A percentile compares a stretch with the other conserved stretches of the same genome.
Evolutionary conservation across 2,113 vertebrate genomes (phyloP).

Genomic region (Vulpes vulpes): DNA sequence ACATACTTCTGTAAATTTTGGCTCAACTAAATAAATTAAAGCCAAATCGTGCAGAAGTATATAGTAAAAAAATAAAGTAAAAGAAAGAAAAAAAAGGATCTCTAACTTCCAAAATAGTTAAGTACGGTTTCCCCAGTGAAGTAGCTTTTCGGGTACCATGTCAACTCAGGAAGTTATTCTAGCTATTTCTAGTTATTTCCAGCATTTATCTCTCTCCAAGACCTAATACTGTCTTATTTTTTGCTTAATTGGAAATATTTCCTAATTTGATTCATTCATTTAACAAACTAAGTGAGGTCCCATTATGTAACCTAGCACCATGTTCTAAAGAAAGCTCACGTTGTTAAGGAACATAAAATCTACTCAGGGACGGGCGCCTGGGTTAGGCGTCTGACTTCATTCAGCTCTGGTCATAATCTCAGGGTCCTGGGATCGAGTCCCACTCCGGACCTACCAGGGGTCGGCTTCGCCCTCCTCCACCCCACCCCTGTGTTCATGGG

Average conservation of each 20-base stretch:
- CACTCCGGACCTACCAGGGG: neutral
- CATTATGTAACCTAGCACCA: neutral
- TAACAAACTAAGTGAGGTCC: neutral
- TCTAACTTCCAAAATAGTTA: neutral
- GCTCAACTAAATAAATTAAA: conserved; percentile 42
- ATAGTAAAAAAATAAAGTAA: neutral
- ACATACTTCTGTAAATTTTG: neutral
- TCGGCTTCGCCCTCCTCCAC: neutral
- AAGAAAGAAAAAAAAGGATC: neutral
- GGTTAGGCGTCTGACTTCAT: neutral
- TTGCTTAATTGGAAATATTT: conserved; percentile 10
- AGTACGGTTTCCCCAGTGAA: neutral
- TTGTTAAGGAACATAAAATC: neutral
- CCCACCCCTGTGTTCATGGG: no score
- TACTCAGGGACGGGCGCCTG: neutral
- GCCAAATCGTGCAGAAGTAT: conserved; percentile 1
- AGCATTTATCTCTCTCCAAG: neutral
- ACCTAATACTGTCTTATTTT: neutral
- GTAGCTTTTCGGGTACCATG: neutral
- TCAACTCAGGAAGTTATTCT: neutral
- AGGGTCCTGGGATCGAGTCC: neutral
- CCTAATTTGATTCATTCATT: neutral
- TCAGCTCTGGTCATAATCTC: neutral
- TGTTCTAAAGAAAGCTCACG: neutral
- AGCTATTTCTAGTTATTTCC: neutral